These are phyloP conservation scores for Oncorhynchus masou DNA, from an alignment of 2,113 vertebrate genomes.

Conservation along the genomic window DNA sequence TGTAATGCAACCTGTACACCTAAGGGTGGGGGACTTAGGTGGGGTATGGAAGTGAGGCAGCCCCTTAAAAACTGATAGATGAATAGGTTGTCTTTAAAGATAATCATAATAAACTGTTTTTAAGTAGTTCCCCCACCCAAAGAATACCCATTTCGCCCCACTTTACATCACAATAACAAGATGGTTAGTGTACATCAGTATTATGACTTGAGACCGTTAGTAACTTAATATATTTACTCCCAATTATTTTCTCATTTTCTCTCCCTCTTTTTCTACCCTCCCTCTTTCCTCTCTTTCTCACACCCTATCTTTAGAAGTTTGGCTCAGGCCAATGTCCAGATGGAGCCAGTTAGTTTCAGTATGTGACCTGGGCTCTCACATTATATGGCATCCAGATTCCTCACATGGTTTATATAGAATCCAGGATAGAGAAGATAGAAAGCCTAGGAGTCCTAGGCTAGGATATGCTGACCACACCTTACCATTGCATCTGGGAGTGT, in stretches of 20 bases:
- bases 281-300: background rate
- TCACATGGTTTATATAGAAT: slow-evolving; percentile 2
- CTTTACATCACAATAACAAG: background rate
- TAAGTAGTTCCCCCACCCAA: too few relatives aligned
- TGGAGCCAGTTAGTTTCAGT: slow-evolving; percentile 4
- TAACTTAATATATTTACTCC: too few relatives aligned
- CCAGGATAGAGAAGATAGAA: background rate
- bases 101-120: too few relatives aligned
- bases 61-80: too few relatives aligned
- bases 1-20: too few relatives aligned
- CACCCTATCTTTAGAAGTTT: background rate
- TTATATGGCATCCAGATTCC: slow-evolving; percentile 35
- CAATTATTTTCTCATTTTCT: background rate
- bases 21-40: too few relatives aligned
- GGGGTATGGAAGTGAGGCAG: too few relatives aligned
- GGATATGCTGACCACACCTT: too few relatives aligned
- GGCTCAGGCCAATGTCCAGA: background rate
- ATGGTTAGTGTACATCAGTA: background rate
- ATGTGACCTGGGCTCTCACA: background rate
- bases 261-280: background rate
- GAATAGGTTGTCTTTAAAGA: too few relatives aligned
- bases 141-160: too few relatives aligned
- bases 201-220: background rate
- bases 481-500: too few relatives aligned
- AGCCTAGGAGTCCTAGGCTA: background rate